Percentiles rank a stretch among this genome's conserved stretches.
Evolutionary conservation across 2,888 invertebrate species (phyloP).

Genomic region (Drosophila yooni): DNA sequence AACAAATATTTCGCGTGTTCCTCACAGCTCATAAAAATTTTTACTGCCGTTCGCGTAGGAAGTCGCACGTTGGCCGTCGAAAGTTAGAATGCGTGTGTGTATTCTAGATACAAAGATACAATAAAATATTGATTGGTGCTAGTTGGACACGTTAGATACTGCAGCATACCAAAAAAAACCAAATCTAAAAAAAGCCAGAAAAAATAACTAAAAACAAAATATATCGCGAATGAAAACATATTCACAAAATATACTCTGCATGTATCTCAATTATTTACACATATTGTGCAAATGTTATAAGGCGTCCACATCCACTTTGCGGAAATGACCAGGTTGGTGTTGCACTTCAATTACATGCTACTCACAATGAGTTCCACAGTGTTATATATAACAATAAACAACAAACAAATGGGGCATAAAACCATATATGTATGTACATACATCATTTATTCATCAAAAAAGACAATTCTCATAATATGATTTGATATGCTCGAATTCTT

Average conservation of each 20-base stretch:
- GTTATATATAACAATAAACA: neutral
- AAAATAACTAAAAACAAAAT: neutral
- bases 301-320: conserved; percentile 25
- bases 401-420: neutral
- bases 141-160: conserved; percentile 61
- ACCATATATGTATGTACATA: neutral
- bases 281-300: conserved; percentile 52
- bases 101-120: conserved; percentile 52
- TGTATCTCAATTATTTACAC: conserved; percentile 23
- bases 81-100: conserved; percentile 64
- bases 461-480: neutral
- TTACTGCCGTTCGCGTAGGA: conserved; percentile 61
- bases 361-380: neutral
- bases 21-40: conserved; percentile 61
- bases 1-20: conserved; percentile 60
- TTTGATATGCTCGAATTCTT: neutral
- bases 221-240: conserved; percentile 9
- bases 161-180: conserved; percentile 51
- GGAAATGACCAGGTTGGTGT: conserved; percentile 76
- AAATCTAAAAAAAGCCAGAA: conserved; percentile 11
- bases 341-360: conserved; percentile 3
- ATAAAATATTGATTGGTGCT: conserved; percentile 59
- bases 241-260: conserved; percentile 22
- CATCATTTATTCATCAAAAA: neutral
- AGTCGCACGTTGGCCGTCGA: conserved; percentile 50